Base-by-base conservation (phyloP, 2,888 invertebrate genomes). In the Hemicrepidius hirtus region DNA sequence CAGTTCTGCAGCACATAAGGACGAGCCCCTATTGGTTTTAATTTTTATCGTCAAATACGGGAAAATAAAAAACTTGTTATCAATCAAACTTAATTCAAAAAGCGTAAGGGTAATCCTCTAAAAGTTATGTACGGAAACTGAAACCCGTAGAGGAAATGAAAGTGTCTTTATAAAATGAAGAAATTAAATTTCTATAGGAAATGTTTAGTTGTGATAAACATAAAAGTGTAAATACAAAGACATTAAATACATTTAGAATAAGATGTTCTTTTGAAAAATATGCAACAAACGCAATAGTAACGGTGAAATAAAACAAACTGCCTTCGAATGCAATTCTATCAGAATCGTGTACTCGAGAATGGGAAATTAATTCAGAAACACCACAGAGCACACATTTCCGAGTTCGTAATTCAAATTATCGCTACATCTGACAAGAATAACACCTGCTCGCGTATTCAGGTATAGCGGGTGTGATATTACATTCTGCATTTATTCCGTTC, bases 351-450 rank as follows among this genome's bases (percentile, higher is more conserved):
- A 77, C 74, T 65, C 55, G 71, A 77, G 81, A 80, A 85, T 85
- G 84, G 81, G 83, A 82, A 85, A 85, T 85, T 84, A 85, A 85
- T 85, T 84, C 85, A 85, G 83, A 82, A 82, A 84, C 70, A 82
- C 82, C 79, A 79, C 80, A 77, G 79, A 77, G 77, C 80, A 79
- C 79, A 78, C 81, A 82, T 85, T 85, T 85, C 85, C 85, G 85
- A 85, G 84, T 85, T 80, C 81, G 84, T 85, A 84, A 83, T 80
- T 85, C 85, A 85, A 85, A 85, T 84, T 84, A 85, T 85, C 85
- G 81, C 80, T 74, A 74, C 78, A 85, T 85, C 85, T 84, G 85
- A 85, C 85, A 80, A 78, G 81, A 80, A 82, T 83, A 84, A 84
- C 85, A 84, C 84, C 85, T 85, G 84, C 84, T 78, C 69, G 69